These are phyloP conservation scores for Anaspis maculata DNA, from an alignment of 2,888 invertebrate species.

Conservation along the genomic window DNA sequence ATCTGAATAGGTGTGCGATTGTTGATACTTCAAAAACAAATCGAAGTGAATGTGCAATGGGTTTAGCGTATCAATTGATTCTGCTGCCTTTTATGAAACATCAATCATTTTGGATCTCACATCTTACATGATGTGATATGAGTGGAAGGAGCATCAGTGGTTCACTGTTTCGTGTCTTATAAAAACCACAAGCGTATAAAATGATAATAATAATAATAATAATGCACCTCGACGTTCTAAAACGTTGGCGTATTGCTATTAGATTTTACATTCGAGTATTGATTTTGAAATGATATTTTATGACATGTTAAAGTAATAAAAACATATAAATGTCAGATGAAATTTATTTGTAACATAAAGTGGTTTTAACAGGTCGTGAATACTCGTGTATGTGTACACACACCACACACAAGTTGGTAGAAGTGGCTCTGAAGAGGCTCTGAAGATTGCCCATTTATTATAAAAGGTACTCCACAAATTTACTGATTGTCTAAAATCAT, in stretches of 20 bases:
- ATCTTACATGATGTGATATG: no score
- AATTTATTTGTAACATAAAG: constrained; percentile 28
- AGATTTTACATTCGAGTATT: constrained; percentile 23
- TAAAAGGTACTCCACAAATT: constrained; percentile 6
- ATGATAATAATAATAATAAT: background rate
- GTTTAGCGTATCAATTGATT: no score
- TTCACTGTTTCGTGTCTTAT: no score
- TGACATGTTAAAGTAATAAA: constrained; percentile 28
- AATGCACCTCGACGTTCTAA: background rate
- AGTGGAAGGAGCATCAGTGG: no score
- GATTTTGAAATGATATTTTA: constrained; percentile 28
- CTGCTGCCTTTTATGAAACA: no score
- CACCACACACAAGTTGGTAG: no score
- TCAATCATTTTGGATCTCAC: no score
- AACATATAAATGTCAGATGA: constrained; percentile 27
- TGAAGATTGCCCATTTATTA: constrained; percentile 8
- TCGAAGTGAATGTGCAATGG: no score
- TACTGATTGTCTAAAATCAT: constrained; percentile 10
- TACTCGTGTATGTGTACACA: constrained; percentile 21
- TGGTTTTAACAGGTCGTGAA: constrained; percentile 26
- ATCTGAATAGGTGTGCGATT: no score
- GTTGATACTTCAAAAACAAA: no score
- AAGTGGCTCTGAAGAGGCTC: no score
- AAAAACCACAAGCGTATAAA: no score
- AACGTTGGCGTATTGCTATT: constrained; percentile 22